Evolutionary conservation across 2,113 vertebrate species (phyloP).

Genomic region (Lampris incognitus): DNA sequence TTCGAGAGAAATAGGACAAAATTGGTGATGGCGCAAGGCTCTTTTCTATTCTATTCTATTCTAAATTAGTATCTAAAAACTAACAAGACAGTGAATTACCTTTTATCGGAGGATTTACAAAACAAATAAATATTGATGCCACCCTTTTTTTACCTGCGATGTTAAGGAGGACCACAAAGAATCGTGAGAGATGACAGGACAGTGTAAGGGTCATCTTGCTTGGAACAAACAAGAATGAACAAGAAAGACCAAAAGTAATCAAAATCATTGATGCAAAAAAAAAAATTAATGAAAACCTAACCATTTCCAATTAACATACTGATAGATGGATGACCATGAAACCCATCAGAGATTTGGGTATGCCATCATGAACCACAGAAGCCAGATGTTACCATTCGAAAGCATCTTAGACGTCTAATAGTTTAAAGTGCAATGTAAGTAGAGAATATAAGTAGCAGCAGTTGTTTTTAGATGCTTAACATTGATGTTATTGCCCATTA

Average conservation of each 20-base stretch:
- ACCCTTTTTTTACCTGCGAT: slow-evolving; percentile 56
- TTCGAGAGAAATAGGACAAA: too few species aligned
- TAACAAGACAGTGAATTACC: too few species aligned
- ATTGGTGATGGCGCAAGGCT: neutral
- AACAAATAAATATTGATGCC: neutral
- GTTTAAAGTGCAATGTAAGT: too few species aligned
- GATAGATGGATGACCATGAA: too few species aligned
- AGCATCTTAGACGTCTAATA: neutral
- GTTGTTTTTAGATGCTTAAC: too few species aligned
- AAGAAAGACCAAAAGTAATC: neutral
- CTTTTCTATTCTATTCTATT: neutral
- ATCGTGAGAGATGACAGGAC: slow-evolving; percentile 39
- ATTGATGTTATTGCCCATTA: too few species aligned
- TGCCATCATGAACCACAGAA: too few species aligned
- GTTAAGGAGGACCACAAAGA: slow-evolving; percentile 51
- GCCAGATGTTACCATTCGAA: neutral
- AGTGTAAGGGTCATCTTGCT: slow-evolving; percentile 52
- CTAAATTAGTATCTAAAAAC: neutral
- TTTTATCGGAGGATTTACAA: neutral
- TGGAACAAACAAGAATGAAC: slow-evolving; percentile 8
- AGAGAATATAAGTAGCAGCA: too few species aligned
- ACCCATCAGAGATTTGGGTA: too few species aligned
- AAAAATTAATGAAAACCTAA: too few species aligned
- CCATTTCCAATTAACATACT: too few species aligned
- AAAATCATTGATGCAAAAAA: neutral